Percentiles rank a stretch among this genome's conserved stretches.
Evolutionary conservation across 2,888 invertebrate species (phyloP).

Genomic region (Drosophila picticornis): DNA sequence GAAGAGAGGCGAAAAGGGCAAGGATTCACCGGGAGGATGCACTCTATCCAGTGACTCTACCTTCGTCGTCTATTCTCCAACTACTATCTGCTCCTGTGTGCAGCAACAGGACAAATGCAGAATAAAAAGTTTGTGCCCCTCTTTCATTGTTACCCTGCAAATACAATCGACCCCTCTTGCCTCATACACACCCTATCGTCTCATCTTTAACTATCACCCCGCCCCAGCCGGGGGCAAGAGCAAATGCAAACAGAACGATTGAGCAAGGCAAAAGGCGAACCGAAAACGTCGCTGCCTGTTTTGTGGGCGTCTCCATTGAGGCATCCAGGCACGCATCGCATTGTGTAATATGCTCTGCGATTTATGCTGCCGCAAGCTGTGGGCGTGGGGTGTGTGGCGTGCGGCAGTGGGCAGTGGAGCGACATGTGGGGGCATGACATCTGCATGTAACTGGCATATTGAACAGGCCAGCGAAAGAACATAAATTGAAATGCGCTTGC

Average conservation of each 20-base stretch:
- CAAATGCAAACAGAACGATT: constrained; percentile 57
- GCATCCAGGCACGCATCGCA: constrained; percentile 69
- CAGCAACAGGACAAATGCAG: constrained; percentile 79
- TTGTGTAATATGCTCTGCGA: constrained; percentile 81
- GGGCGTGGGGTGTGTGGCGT: not conserved
- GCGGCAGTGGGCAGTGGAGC: not conserved
- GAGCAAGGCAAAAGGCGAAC: constrained; percentile 18
- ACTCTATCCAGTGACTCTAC: constrained; percentile 54
- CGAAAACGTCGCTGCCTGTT: constrained; percentile 38
- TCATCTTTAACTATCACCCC: not conserved
- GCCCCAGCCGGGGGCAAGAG: not conserved
- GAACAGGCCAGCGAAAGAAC: constrained; percentile 65
- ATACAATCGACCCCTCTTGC: not conserved
- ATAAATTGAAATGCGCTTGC: constrained; percentile 73
- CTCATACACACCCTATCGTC: not conserved
- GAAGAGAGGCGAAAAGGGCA: constrained; percentile 12
- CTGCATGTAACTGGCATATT: constrained; percentile 73
- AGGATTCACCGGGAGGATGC: constrained; percentile 60
- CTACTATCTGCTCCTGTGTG: constrained; percentile 29
- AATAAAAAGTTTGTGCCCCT: constrained; percentile 67
- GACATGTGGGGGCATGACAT: constrained; percentile 58
- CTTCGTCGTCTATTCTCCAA: not conserved
- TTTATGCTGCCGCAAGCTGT: constrained; percentile 67
- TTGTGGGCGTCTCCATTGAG: constrained; percentile 52
- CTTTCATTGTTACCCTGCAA: constrained; percentile 22